These are phyloP conservation scores for Melanocharis versteri DNA, from an alignment of 2,113 vertebrate species.

Conservation along the genomic window DNA sequence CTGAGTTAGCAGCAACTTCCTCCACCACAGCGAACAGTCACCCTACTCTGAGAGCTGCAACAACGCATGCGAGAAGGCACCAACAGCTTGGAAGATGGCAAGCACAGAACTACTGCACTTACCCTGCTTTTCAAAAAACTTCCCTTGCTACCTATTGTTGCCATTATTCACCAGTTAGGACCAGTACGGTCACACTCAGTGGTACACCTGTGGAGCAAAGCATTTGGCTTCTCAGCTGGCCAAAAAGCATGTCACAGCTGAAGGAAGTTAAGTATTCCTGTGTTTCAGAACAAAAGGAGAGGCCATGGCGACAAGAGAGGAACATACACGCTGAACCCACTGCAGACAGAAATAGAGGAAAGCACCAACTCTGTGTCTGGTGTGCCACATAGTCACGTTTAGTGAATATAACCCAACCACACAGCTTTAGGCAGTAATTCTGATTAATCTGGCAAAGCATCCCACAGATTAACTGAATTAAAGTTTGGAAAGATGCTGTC, in stretches of 20 bases:
- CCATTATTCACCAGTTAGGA: background rate
- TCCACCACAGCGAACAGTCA: background rate
- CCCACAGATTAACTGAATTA: background rate
- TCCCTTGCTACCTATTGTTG: background rate
- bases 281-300: background rate
- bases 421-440: background rate
- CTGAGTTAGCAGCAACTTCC: background rate
- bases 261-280: background rate
- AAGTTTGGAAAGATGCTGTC: background rate
- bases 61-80: fast-evolving
- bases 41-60: background rate
- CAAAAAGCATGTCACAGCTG: background rate
- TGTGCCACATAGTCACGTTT: fast-evolving
- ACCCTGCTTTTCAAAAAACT: background rate
- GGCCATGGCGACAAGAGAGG: background rate
- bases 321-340: background rate
- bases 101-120: background rate
- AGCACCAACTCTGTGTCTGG: background rate
- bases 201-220: background rate
- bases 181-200: background rate
- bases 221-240: background rate
- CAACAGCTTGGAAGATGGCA: background rate
- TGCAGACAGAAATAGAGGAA: background rate
- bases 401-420: background rate
- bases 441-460: background rate